Evolutionary conservation across 2,797 vertebrate species (phyloP).

Genomic region (Pseudochaenichthys georgianus): DNA sequence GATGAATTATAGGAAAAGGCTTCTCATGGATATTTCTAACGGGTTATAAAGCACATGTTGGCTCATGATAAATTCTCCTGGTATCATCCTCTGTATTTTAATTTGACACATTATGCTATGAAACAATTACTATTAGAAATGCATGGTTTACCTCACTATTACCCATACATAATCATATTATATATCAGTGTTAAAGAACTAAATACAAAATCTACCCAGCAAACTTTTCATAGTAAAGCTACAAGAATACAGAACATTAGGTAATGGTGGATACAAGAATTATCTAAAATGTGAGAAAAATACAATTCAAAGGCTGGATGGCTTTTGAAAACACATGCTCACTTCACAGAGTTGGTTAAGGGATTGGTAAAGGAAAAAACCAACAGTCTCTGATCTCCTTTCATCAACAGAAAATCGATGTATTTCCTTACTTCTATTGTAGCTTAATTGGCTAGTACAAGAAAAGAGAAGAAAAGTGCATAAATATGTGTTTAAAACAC

Average conservation of each 20-base stretch:
- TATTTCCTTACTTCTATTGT: not conserved
- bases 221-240: conserved; percentile 20
- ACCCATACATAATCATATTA: not conserved
- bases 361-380: not conserved
- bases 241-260: conserved; percentile 15
- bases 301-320: conserved; percentile 24
- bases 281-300: conserved; percentile 25
- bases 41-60: not conserved
- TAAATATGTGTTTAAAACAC: not conserved
- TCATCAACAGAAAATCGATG: not conserved
- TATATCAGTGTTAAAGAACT: conserved; percentile 10
- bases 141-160: not conserved
- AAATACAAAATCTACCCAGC: conserved; percentile 1
- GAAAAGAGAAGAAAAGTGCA: not conserved
- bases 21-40: not conserved
- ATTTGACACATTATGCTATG: conserved; percentile 2
- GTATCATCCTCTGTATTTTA: conserved; percentile 19
- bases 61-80: conserved; percentile 6
- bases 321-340: conserved; percentile 29
- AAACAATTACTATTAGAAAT: conserved; percentile 13
- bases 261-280: conserved; percentile 17
- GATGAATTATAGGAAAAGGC: conserved; percentile 12
- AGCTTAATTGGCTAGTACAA: not conserved
- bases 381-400: not conserved
- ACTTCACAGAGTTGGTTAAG: not conserved